A percentile compares a stretch with the other conserved stretches of the same genome.
phyloP scores from a whole-genome alignment of 2,888 invertebrate genomes.

The Drosophila paracracens region DNA sequence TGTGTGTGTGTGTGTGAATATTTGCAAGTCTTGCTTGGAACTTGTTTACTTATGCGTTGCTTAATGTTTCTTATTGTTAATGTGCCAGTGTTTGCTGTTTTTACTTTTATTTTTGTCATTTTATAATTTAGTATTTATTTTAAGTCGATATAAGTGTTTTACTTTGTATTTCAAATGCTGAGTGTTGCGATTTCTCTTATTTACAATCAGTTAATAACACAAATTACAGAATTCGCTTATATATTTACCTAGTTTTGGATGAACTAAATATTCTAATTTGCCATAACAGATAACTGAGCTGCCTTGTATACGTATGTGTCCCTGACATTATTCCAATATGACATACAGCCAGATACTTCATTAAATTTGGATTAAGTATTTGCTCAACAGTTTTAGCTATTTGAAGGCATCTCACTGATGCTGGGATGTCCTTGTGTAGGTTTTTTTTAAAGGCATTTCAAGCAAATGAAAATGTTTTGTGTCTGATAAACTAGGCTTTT shows the following conservation, averaged over 20 bases:
- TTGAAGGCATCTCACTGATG: not conserved
- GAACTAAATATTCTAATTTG: constrained; percentile 26
- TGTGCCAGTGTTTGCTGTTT: constrained; percentile 37
- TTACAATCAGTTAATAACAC: constrained; percentile 46
- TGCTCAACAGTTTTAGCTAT: not conserved
- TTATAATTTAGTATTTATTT: constrained; percentile 37
- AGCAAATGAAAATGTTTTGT: constrained; percentile 20
- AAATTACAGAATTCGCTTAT: constrained; percentile 22
- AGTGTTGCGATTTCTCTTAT: constrained; percentile 27
- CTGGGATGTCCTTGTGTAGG: not conserved
- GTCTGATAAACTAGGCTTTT: constrained; percentile 13
- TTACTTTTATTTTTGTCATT: constrained; percentile 1
- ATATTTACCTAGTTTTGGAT: constrained; percentile 11
- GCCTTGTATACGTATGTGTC: not conserved
- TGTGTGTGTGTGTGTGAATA: constrained; percentile 30
- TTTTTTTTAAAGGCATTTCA: not conserved
- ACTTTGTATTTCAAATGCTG: constrained; percentile 25
- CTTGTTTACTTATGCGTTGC: constrained; percentile 58
- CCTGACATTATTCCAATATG: not conserved
- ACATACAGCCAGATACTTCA: not conserved
- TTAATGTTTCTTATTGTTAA: constrained; percentile 43
- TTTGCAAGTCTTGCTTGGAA: constrained; percentile 66
- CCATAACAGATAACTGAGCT: constrained; percentile 11
- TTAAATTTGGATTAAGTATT: not conserved
- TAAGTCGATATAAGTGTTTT: constrained; percentile 44